Conservation (phyloP, 2,113 vertebrate genomes). For the Osmerus eperlanus region DNA sequence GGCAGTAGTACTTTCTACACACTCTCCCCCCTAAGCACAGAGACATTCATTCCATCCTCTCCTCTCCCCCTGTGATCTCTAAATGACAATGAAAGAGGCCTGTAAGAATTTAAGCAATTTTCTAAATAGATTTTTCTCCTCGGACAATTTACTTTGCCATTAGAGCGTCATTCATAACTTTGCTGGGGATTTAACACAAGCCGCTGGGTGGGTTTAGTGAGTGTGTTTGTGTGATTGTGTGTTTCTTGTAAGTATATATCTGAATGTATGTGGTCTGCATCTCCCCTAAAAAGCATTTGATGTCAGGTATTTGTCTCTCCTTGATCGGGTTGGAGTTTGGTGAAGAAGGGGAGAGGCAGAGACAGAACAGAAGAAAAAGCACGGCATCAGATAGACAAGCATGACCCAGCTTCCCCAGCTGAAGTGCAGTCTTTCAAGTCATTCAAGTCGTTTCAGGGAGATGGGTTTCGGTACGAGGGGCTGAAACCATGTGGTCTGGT, state of each 20-base stretch:
- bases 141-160: conserved; percentile 64
- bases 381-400: too few species aligned
- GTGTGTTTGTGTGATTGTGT: not conserved
- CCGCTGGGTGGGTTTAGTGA: conserved; percentile 9
- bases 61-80: conserved; percentile 48
- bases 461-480: too few species aligned
- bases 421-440: too few species aligned
- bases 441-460: too few species aligned
- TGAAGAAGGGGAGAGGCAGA: too few species aligned
- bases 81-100: conserved; percentile 66
- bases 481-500: too few species aligned
- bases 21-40: conserved; percentile 36
- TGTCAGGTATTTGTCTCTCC: too few species aligned
- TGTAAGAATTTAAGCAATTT: conserved; percentile 71
- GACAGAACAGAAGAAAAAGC: too few species aligned
- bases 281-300: too few species aligned
- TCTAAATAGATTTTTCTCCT: conserved; percentile 71
- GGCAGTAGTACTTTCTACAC: conserved; percentile 27
- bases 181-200: conserved; percentile 43
- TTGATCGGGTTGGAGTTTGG: too few species aligned
- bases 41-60: conserved; percentile 45
- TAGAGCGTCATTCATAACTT: conserved; percentile 61
- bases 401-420: too few species aligned
- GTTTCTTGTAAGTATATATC: conserved; percentile 12
- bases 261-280: not conserved